These are phyloP conservation scores for Boulengeromyrus knoepffleri DNA, from an alignment of 2,113 vertebrate genomes.

Conservation along the genomic window DNA sequence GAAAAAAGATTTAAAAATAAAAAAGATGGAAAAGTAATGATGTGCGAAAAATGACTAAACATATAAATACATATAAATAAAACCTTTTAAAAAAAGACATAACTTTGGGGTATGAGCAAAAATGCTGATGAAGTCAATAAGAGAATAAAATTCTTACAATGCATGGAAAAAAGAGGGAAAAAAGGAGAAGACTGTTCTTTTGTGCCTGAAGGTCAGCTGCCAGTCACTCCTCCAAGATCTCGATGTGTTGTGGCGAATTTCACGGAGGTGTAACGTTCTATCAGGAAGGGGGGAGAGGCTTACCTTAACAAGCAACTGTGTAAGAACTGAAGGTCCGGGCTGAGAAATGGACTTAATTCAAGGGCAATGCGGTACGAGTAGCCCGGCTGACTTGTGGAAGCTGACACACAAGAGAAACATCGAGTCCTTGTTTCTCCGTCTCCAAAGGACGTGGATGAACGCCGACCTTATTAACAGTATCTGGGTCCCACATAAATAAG, in stretches of 20 bases:
- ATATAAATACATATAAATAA: not conserved
- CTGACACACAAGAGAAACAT: not conserved
- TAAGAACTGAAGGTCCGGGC: not conserved
- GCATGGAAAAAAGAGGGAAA: not conserved
- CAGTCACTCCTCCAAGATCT: constrained; percentile 17
- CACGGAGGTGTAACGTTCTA: not conserved
- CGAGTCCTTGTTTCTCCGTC: not conserved
- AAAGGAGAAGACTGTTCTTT: not conserved
- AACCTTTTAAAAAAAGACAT: not conserved
- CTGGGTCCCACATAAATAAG: not conserved
- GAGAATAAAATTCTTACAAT: not conserved
- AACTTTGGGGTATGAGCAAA: not conserved
- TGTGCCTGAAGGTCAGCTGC: constrained; percentile 53
- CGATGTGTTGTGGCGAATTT: not conserved
- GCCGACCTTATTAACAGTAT: not conserved
- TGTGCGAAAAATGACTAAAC: not conserved
- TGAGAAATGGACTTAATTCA: not conserved
- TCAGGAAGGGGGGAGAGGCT: not conserved
- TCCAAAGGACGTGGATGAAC: not conserved
- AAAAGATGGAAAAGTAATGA: not conserved
- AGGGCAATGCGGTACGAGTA: not conserved
- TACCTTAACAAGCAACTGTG: not conserved
- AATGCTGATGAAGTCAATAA: not conserved
- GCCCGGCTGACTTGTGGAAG: not conserved
- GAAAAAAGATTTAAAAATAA: not conserved